These are phyloP conservation scores for Aelia acuminata DNA, from an alignment of 2,888 invertebrate genomes.

Conservation along the genomic window DNA sequence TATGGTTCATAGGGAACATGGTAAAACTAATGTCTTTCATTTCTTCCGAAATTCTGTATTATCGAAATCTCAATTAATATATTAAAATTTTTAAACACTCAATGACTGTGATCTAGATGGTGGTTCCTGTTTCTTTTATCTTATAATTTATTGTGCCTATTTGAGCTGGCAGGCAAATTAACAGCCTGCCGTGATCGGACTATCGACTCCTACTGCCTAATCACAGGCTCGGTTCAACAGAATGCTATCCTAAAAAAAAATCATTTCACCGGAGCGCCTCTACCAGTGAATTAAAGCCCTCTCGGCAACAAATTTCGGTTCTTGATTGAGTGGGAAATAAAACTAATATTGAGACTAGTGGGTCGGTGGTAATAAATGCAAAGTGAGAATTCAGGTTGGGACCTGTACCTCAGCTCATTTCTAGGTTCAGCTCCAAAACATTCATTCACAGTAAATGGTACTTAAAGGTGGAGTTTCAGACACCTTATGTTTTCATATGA, in stretches of 20 bases:
- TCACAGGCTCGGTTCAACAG: neutral
- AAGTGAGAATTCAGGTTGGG: conserved; percentile 18
- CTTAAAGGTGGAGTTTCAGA: neutral
- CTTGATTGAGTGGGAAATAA: neutral
- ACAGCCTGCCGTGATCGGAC: neutral
- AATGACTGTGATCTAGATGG: no score
- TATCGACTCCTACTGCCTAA: neutral
- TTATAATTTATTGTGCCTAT: neutral
- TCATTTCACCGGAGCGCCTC: neutral
- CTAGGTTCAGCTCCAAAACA: neutral
- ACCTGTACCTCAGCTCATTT: neutral
- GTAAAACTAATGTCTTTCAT: no score
- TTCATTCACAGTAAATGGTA: no score
- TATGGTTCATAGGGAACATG: no score
- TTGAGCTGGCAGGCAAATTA: neutral
- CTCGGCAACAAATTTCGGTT: neutral
- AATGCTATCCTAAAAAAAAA: neutral
- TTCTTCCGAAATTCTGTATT: no score
- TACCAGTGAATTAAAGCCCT: neutral
- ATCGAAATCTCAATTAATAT: no score
- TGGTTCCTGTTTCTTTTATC: neutral
- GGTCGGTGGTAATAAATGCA: conserved; percentile 40
- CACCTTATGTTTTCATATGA: neutral
- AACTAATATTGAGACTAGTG: conserved; percentile 26
- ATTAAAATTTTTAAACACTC: no score